Conservation (phyloP, 2,797 vertebrate genomes). For the Echiichthys vipera region DNA sequence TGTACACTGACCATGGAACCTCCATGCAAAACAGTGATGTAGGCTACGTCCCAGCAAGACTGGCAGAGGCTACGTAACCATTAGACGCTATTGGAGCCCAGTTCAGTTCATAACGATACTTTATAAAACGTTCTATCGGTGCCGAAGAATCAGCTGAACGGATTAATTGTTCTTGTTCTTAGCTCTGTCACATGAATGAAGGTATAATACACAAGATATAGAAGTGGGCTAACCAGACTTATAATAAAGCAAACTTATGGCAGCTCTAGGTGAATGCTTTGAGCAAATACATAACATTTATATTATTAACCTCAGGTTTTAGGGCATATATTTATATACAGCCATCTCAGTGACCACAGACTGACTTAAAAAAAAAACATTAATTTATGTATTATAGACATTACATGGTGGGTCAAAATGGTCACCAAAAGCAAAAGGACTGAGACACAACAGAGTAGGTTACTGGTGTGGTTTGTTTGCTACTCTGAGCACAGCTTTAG, state of each 20-base stretch:
- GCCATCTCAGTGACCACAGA: neutral
- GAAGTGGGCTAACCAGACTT: neutral
- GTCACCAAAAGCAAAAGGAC: neutral
- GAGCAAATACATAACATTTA: neutral
- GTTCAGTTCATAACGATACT: too few relatives aligned
- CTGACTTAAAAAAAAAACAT: neutral
- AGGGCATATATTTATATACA: neutral
- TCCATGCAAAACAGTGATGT: too few relatives aligned
- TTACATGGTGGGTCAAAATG: neutral
- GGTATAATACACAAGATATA: neutral
- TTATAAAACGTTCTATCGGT: too few relatives aligned
- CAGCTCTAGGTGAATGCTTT: neutral
- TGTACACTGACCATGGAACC: too few relatives aligned
- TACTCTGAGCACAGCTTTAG: neutral
- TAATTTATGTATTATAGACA: neutral
- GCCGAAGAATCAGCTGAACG: too few relatives aligned
- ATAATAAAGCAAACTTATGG: neutral
- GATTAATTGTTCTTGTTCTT: too few relatives aligned
- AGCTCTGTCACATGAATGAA: neutral
- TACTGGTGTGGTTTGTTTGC: neutral
- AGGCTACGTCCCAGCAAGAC: too few relatives aligned
- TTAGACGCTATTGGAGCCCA: too few relatives aligned
- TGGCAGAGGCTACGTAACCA: too few relatives aligned
- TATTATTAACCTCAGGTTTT: neutral
- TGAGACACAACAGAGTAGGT: neutral